Conservation (phyloP, 2,797 vertebrate genomes). For the Fundulus diaphanus region DNA sequence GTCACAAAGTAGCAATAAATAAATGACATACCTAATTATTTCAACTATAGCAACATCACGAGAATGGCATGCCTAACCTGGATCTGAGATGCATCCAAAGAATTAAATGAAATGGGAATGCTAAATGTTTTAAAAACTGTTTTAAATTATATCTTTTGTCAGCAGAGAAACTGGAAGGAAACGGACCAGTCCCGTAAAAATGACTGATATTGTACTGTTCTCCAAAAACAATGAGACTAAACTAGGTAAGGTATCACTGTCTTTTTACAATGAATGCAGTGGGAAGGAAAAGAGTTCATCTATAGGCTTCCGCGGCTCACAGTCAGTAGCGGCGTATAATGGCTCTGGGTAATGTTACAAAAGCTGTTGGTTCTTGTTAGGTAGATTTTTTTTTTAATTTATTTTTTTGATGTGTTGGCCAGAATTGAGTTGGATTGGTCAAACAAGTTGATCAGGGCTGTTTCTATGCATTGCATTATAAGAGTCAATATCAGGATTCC, state of each 20-base stretch:
- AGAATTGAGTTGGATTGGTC: slow-evolving; percentile 2
- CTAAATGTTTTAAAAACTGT: not conserved
- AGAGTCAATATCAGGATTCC: not conserved
- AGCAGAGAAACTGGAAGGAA: not conserved
- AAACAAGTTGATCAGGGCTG: not conserved
- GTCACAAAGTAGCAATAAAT: not conserved
- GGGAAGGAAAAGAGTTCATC: slow-evolving; percentile 9
- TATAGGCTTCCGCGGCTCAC: slow-evolving; percentile 62
- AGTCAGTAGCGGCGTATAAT: slow-evolving; percentile 64
- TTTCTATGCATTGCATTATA: not conserved
- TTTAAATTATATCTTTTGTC: not conserved
- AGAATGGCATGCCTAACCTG: not conserved
- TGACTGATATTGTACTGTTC: not conserved
- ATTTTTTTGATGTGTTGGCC: slow-evolving; percentile 9
- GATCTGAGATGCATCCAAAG: not conserved
- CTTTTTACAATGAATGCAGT: not conserved
- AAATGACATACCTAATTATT: not conserved
- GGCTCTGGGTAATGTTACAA: slow-evolving; percentile 63
- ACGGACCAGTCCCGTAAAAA: not conserved
- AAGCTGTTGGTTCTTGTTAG: slow-evolving; percentile 52
- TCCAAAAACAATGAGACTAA: not conserved
- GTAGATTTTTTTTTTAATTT: not conserved
- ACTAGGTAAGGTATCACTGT: not conserved
- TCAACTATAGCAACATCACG: not conserved
- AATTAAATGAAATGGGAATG: not conserved